Conservation (phyloP, 2,888 invertebrate genomes). For the Scaptomyza tumidula region DNA sequence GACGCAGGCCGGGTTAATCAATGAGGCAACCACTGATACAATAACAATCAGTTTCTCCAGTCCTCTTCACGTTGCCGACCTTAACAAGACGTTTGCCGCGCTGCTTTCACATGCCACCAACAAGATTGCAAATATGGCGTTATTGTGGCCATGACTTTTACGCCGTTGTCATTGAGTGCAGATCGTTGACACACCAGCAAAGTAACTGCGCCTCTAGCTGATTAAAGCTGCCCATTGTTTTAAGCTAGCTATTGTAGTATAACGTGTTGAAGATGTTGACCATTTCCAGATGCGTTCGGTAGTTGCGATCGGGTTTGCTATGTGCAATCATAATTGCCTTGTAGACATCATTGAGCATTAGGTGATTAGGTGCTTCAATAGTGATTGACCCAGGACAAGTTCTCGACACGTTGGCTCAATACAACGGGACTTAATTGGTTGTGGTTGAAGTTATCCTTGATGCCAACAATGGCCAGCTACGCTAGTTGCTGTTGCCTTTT, state of each 20-base stretch:
- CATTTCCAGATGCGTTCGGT: slow-evolving; percentile 88
- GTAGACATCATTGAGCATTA: slow-evolving; percentile 86
- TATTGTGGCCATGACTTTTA: slow-evolving; percentile 84
- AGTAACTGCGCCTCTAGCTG: slow-evolving; percentile 8
- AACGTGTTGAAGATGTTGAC: slow-evolving; percentile 88
- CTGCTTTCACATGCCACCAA: slow-evolving; percentile 51
- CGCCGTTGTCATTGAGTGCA: neutral
- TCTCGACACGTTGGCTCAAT: slow-evolving; percentile 78
- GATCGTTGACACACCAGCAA: neutral
- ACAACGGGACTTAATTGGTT: slow-evolving; percentile 81
- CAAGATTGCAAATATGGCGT: slow-evolving; percentile 85
- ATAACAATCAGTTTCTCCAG: slow-evolving; percentile 92
- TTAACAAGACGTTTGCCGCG: slow-evolving; percentile 84
- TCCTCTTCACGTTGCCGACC: slow-evolving; percentile 93
- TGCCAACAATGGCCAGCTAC: slow-evolving; percentile 86
- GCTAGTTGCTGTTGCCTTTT: slow-evolving; percentile 88
- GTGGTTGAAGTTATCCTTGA: slow-evolving; percentile 84
- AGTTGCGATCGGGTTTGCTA: slow-evolving; percentile 91
- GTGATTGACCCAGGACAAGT: slow-evolving; percentile 63
- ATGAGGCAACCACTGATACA: slow-evolving; percentile 89
- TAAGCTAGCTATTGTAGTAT: slow-evolving; percentile 89
- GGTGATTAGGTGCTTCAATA: slow-evolving; percentile 90
- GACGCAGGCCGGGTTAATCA: slow-evolving; percentile 65
- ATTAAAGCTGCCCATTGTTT: slow-evolving; percentile 5
- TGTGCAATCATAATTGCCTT: slow-evolving; percentile 85